phyloP scores from a whole-genome alignment of 2,888 invertebrate species.

The Baccha elongata region DNA sequence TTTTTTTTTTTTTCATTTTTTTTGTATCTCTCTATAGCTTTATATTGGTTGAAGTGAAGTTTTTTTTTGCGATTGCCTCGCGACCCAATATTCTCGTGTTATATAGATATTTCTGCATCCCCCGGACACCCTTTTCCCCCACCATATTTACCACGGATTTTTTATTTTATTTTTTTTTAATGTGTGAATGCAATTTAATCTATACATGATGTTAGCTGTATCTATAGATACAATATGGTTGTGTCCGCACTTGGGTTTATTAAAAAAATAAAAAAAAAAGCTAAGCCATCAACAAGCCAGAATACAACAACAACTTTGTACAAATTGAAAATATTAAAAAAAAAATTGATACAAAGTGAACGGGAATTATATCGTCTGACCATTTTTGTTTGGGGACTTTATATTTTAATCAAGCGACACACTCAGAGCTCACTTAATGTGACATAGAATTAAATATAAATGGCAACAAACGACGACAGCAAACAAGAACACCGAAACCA shows the following conservation, averaged over 20 bases:
- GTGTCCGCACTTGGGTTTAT: constrained; percentile 66
- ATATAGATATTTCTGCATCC: constrained; percentile 43
- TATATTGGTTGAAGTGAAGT: constrained; percentile 3
- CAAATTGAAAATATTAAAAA: constrained; percentile 7
- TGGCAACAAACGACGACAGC: constrained; percentile 33
- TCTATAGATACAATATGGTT: constrained; percentile 46
- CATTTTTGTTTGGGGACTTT: constrained; percentile 69
- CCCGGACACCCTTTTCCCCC: constrained; percentile 31
- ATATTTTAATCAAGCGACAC: constrained; percentile 70
- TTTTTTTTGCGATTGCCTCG: constrained; percentile 39
- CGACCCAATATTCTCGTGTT: constrained; percentile 51
- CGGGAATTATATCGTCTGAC: constrained; percentile 71
- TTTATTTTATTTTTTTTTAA: constrained; percentile 20
- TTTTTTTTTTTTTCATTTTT: constrained; percentile 32
- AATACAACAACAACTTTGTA: constrained; percentile 5
- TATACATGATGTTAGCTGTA: constrained; percentile 49
- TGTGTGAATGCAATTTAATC: constrained; percentile 71
- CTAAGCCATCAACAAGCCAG: constrained; percentile 26
- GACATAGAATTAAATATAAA: constrained; percentile 60
- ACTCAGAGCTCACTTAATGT: constrained; percentile 63
- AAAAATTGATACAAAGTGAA: constrained; percentile 61
- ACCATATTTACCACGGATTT: constrained; percentile 17
- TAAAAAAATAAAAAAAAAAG: constrained; percentile 49
- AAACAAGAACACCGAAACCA: constrained; percentile 52
- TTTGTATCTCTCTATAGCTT: not conserved